Base-by-base conservation (phyloP, 2,113 vertebrate genomes). In the Tachycineta bicolor region DNA sequence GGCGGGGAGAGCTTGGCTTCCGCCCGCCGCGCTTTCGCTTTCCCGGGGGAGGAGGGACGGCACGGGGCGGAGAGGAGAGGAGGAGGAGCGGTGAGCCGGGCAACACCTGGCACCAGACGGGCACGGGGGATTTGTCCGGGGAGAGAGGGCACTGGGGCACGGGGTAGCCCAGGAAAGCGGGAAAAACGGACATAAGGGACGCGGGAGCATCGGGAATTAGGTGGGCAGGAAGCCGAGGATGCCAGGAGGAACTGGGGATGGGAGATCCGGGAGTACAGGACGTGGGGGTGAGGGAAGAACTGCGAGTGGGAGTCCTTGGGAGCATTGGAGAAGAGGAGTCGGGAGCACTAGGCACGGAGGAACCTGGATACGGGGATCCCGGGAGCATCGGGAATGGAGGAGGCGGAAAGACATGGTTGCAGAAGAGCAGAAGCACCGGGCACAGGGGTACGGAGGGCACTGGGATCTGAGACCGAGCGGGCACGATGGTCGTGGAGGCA, bases 11-110 rank as follows among this genome's bases (percentile, higher is more conserved):
- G 24, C 37, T 64, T 60, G 2, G 62, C 83, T 81, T 86, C 89
- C 69, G 79, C 60, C 79, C 80, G 90, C 47, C 6, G 62, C 29
- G 68, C 88, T 95, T 95, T 91, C 90, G 55, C 79, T 95, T 90
- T 74, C 64, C 70, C 85, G 74, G 82, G 85, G 89, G 60, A 87
- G 91, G 86, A 58, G 87, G 56, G 86, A 69, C 60, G 41, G 65
- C 23, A 26, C 28, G 62, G 90, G 58, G 12, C 53, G 91, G 93
- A 47, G 37, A 34, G 91, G 93, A 47, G 37, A 34, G 44, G 49
- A 83, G 93, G 91, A 73, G 93, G 85, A 83, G 85, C 73, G n/a
- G 67, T 18, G 9, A 34, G 43, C 18, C 8, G 67, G 37, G 33
- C 55, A 16, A 31, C 69, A 96, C 53, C 80, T 93, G 91, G 89